A percentile compares a stretch with the other conserved stretches of the same genome.
phyloP scores from a whole-genome alignment of 2,113 vertebrate species.

The Eonycteris spelaea region DNA sequence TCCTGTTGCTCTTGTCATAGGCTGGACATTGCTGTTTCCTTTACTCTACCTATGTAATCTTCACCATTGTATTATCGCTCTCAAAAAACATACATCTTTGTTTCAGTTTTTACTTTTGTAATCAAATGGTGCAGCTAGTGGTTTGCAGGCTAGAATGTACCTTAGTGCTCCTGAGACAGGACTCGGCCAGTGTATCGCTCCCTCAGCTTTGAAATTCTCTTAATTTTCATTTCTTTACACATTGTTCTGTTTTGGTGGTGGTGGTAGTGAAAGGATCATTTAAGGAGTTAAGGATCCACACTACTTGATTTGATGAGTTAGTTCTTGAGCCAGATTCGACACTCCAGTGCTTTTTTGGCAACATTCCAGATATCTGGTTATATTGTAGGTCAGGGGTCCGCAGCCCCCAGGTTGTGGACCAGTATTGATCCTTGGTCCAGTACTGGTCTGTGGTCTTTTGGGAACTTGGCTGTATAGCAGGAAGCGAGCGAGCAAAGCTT shows the following conservation, averaged over 20 bases:
- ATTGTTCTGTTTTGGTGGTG: slow-evolving; percentile 19
- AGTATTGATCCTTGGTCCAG: too few relatives aligned
- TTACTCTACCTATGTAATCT: background rate
- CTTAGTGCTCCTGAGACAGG: background rate
- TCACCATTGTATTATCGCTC: background rate
- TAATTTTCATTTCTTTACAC: background rate
- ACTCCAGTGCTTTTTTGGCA: background rate
- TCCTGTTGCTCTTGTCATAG: background rate
- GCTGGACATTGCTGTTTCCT: background rate
- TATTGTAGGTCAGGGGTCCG: too few relatives aligned
- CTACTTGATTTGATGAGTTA: background rate
- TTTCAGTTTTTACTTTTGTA: slow-evolving; percentile 9
- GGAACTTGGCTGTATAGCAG: too few relatives aligned
- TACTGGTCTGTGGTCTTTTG: too few relatives aligned
- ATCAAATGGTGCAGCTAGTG: background rate
- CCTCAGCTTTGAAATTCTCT: slow-evolving; percentile 3
- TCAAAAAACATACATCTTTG: background rate
- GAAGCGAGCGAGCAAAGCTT: too few relatives aligned
- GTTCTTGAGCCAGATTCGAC: background rate
- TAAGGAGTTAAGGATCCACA: background rate
- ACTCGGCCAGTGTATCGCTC: background rate
- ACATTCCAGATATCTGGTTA: background rate
- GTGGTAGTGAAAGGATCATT: background rate
- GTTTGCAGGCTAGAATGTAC: background rate
- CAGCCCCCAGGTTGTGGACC: too few relatives aligned